A percentile compares a stretch with the other conserved stretches of the same genome.
Conservation (phyloP, 2,797 vertebrate species). For the Pseudocheirus occidentalis region DNA sequence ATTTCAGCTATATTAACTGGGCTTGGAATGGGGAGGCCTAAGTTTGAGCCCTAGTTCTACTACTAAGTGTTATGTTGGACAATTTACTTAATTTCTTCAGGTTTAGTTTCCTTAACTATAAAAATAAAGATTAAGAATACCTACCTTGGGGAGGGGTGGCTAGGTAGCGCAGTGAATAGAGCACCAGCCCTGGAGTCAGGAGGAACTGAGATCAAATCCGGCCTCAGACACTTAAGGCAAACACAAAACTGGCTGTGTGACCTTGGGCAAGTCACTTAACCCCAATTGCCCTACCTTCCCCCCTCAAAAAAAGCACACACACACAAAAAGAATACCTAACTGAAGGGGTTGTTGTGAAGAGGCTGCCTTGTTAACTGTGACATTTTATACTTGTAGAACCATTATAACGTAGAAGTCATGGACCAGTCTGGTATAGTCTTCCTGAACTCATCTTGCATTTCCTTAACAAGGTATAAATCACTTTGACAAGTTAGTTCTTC, state of each 20-base stretch:
- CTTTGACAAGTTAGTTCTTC: background rate
- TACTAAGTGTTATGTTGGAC: background rate
- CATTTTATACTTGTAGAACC: background rate
- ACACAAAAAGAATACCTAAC: background rate
- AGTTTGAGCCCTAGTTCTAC: background rate
- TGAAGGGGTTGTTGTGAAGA: background rate
- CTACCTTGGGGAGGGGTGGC: background rate
- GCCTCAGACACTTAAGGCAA: no score
- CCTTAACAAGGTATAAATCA: background rate
- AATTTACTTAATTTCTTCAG: background rate
- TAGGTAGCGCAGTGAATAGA: no score
- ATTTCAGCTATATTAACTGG: background rate
- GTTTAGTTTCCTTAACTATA: background rate
- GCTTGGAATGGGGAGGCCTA: background rate
- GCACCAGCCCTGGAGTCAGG: no score
- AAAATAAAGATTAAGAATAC: background rate
- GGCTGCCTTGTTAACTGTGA: background rate
- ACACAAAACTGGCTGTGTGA: no score
- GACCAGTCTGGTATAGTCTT: background rate
- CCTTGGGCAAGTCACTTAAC: no score
- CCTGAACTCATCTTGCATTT: background rate
- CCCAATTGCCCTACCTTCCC: no score
- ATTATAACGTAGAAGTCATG: background rate
- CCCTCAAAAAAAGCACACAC: no score
- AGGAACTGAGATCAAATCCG: no score